Base-by-base conservation (phyloP, 92 coral and sea anemone species). In the Isaurus tuberculatus region DNA sequence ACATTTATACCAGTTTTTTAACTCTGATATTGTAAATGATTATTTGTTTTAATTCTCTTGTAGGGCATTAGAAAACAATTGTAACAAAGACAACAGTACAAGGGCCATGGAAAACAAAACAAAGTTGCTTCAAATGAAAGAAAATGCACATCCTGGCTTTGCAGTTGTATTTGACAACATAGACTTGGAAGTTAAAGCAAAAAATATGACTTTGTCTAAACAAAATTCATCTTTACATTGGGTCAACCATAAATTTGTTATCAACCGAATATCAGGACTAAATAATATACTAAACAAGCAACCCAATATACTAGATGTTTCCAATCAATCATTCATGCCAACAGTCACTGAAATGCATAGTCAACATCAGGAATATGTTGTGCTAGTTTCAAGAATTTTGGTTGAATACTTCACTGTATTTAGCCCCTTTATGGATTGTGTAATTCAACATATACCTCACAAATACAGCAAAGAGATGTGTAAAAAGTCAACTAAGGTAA, bases 171-270 rank as follows among this genome's bases (percentile, higher is more conserved):
- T 66, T 66, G 72, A 66, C 72, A 66, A 66, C 43, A 30, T 66
- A 30, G 72, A 66, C 30, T 16, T 66, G 22, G 72, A 66, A 67
- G 42, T 79, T 25, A 63, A 65, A 25, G 46, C 29, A 40, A 80
- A 71, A 40, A 80, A 80, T 30, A 80, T 80, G 73, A 65, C 85
- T 64, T 42, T 64, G 23, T 15, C 51, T 66, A 28, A 46, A 27
- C 79, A 85, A 49, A 74, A 85, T 53, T 83, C 66, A 46, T 82
- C 79, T 40, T 16, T 63, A 32, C 88, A 85, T 51, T 85, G 88
- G 88, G 71, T 77, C 88, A 85, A 64, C 68, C 88, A 85, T 27
- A 73, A 77, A 66, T 75, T 85, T 82, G 83, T 84, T 9, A 42
- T 72, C 37, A 84, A 74, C 73, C 83, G 73, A 36, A 72, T 74